These are phyloP conservation scores for Muschampia plurimacula DNA, from an alignment of 2,888 invertebrate genomes.

Conservation along the genomic window DNA sequence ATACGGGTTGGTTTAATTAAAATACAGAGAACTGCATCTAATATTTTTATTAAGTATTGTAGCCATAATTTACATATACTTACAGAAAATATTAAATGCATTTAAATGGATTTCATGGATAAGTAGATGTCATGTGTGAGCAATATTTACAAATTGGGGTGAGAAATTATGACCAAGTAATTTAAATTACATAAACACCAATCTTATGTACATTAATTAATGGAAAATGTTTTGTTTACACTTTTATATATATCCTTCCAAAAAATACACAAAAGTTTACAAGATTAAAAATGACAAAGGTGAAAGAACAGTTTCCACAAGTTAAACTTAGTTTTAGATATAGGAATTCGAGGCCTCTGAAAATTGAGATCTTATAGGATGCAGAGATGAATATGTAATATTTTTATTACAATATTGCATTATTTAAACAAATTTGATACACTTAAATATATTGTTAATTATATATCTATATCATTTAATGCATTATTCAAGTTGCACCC, in stretches of 20 bases:
- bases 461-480: neutral
- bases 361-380: constrained; percentile 1
- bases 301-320: constrained; percentile 3
- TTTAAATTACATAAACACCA: constrained; percentile 49
- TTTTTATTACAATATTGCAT: neutral
- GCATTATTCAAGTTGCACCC: neutral
- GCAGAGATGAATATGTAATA: neutral
- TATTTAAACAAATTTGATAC: neutral
- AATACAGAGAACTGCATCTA: constrained; percentile 62
- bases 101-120: constrained; percentile 63
- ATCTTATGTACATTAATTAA: constrained; percentile 62
- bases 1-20: constrained; percentile 4
- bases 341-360: constrained; percentile 4
- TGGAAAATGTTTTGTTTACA: constrained; percentile 52
- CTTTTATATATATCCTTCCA: constrained; percentile 56
- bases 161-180: constrained; percentile 48
- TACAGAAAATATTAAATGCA: constrained; percentile 83
- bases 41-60: constrained; percentile 83
- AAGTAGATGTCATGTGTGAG: constrained; percentile 70
- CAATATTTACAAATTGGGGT: constrained; percentile 71
- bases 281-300: constrained; percentile 46
- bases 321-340: constrained; percentile 1
- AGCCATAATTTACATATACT: constrained; percentile 66
- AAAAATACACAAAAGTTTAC: constrained; percentile 63
- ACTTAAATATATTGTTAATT: neutral